Base-by-base conservation (phyloP, 2,113 vertebrate species). In the Lota lota region DNA sequence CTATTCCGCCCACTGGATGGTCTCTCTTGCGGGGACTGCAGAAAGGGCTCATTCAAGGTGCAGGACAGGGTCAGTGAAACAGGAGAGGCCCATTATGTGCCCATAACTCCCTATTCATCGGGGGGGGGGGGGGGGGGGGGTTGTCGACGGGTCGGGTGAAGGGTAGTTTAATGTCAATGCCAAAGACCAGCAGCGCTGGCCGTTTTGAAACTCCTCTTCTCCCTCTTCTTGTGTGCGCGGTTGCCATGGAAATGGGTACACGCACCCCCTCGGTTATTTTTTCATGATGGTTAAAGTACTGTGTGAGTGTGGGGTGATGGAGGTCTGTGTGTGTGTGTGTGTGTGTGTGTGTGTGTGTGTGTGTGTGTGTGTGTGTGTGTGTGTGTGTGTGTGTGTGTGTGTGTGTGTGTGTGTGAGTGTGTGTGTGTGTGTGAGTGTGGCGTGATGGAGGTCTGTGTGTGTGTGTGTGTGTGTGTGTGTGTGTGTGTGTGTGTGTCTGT, bases 1-100 rank as follows among this genome's bases (percentile, higher is more conserved):
- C 66, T 67, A 81, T 47, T 83, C 81, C 79, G 76, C 81, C 86
- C 83, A 73, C 85, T 87, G 81, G 78, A 83, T 87, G 73, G 77
- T 86, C 80, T 89, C 80, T 80, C 73, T 67, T 57, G 74, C 81
- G 62, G 64, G 64, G 67, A 70, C 73, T 72, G 56, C 66, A 88
- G 82, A 89, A 86, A 84, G 80, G 78, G 63, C 70, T 82, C 79
- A 83, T 84, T 86, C 56, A 85, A 82, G 68, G 76, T 76, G 68
- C 71, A 77, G 76, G 72, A 77, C 15, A 67, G 76, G 79, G 76
- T 79, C 70, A 70, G 61, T 71, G 82, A 82, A 87, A 87, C 75
- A 84, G 82, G 70, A 87, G 76, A 86, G 78, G 75, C 78, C 77
- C 79, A 85, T 90, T 90, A 87, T 87, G 83, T 85, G 79, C 75